Conservation (phyloP, 1,140 invertebrate genomes). For the Zelostemma sp. region DNA sequence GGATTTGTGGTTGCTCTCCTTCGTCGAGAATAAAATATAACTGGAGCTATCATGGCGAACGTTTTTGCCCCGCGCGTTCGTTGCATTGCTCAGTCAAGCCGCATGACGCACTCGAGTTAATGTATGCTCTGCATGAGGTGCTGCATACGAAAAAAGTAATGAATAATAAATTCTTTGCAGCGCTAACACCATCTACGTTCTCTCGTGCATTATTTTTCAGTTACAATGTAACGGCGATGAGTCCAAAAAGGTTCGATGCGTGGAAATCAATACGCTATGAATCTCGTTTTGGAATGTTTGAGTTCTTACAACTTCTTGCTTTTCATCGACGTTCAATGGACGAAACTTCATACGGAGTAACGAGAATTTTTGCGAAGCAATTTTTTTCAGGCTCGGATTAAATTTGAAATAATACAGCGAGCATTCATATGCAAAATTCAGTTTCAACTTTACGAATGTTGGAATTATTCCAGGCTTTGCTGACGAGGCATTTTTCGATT, state of each 20-base stretch:
- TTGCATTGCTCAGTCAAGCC: slow-evolving; percentile 44
- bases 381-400: not conserved
- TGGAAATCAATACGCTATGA: too few relatives aligned
- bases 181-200: slow-evolving; percentile 30
- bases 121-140: slow-evolving; percentile 41
- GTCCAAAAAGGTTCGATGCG: not conserved
- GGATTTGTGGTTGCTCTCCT: slow-evolving; percentile 16
- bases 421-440: not conserved
- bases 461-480: slow-evolving; percentile 1
- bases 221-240: not conserved
- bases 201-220: slow-evolving; percentile 5
- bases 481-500: not conserved
- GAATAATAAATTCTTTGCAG: slow-evolving; percentile 52
- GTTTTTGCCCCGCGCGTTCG: slow-evolving; percentile 28
- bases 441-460: not conserved
- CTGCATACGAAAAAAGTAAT: slow-evolving; percentile 55
- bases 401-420: slow-evolving; percentile 6
- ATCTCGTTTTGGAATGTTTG: too few relatives aligned
- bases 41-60: slow-evolving; percentile 32
- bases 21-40: slow-evolving; percentile 28
- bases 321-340: too few relatives aligned
- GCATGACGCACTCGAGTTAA: slow-evolving; percentile 50
- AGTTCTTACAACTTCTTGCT: too few relatives aligned
- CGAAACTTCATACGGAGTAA: too few relatives aligned
- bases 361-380: not conserved